Conservation (phyloP, 2,113 vertebrate species). For the Probosciger aterrimus region DNA sequence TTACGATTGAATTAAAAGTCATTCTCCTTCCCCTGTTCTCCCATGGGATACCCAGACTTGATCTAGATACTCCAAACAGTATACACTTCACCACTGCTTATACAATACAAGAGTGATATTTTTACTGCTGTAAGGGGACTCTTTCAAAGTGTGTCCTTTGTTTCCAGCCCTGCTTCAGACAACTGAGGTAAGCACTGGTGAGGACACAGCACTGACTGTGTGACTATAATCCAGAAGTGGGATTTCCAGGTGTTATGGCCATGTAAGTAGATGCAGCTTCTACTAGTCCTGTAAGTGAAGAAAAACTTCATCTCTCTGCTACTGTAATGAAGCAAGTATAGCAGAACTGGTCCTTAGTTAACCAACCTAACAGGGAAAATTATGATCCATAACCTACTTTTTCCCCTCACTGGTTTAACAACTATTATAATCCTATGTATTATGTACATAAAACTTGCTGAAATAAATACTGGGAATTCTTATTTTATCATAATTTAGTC, state of each 20-base stretch:
- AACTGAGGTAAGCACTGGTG: not conserved
- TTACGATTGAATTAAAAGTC: not conserved
- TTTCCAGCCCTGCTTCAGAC: not conserved
- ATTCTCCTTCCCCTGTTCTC: not conserved
- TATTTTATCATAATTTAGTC: not conserved
- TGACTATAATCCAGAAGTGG: not conserved
- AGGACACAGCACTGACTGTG: not conserved
- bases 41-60: not conserved
- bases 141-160: not conserved
- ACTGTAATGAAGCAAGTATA: not conserved
- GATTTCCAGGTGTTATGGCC: not conserved
- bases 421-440: not conserved
- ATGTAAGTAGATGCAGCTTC: not conserved
- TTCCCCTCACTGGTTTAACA: not conserved
- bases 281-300: not conserved
- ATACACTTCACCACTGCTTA: not conserved
- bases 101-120: not conserved
- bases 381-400: not conserved
- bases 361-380: not conserved
- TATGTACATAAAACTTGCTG: not conserved
- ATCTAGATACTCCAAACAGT: not conserved
- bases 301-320: not conserved
- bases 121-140: not conserved
- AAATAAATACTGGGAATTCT: not conserved
- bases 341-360: not conserved